These are phyloP conservation scores for Drosophila kurseongensis DNA, from an alignment of 1,140 invertebrate species.

Conservation along the genomic window DNA sequence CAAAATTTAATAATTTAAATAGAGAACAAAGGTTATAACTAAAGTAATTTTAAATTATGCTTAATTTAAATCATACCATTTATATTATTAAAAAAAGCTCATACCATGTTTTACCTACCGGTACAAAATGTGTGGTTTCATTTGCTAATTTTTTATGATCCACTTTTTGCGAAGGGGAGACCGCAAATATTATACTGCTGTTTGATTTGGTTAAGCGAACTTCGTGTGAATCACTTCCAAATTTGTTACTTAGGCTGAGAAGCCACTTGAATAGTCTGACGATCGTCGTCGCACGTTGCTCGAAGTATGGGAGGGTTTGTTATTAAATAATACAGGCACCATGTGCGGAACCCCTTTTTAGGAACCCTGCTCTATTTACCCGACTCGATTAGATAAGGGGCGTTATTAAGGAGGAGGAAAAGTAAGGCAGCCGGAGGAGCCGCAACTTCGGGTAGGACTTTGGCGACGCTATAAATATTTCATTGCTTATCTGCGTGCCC, in stretches of 20 bases:
- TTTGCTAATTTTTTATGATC: constrained; percentile 28
- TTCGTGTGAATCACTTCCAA: constrained; percentile 52
- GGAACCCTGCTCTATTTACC: constrained; percentile 58
- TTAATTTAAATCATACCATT: no score
- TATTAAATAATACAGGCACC: constrained; percentile 45
- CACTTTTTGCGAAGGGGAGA: neutral
- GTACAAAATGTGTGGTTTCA: constrained; percentile 14
- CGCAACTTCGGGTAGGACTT: constrained; percentile 48
- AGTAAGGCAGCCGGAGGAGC: constrained; percentile 13
- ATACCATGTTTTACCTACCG: constrained; percentile 18
- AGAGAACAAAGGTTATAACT: no score
- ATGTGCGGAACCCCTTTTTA: constrained; percentile 55
- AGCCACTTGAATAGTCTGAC: constrained; percentile 48
- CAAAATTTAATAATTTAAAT: no score
- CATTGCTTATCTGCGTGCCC: constrained; percentile 66
- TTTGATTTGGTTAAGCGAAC: constrained; percentile 53
- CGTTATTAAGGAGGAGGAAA: constrained; percentile 13
- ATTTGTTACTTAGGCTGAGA: constrained; percentile 22
- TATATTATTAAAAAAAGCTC: neutral
- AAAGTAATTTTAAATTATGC: no score
- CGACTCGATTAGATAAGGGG: constrained; percentile 65
- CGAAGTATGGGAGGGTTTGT: constrained; percentile 22
- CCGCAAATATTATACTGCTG: constrained; percentile 33
- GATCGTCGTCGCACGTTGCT: constrained; percentile 24
- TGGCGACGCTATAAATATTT: constrained; percentile 66